These are phyloP conservation scores for Belonocnema kinseyi DNA, from an alignment of 1,140 invertebrate genomes.

Conservation along the genomic window DNA sequence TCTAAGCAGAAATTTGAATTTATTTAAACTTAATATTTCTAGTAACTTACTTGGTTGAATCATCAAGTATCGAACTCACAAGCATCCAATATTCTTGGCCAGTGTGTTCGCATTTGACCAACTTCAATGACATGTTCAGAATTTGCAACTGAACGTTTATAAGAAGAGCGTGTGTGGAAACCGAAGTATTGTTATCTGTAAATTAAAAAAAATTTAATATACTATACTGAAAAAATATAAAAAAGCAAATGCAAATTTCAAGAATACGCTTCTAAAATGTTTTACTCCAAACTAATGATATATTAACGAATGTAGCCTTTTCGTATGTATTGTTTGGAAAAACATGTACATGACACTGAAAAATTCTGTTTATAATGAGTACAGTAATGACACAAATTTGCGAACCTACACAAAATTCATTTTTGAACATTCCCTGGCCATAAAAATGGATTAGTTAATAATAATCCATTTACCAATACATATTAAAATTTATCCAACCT, in stretches of 20 bases:
- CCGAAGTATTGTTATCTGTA: background rate
- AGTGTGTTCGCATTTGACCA: slow-evolving; percentile 59
- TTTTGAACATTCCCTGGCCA: no score
- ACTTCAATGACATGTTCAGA: slow-evolving; percentile 53
- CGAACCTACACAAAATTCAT: no score
- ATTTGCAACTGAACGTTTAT: slow-evolving; percentile 5
- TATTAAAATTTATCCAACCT: no score
- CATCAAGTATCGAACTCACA: slow-evolving; percentile 50
- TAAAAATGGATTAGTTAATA: no score
- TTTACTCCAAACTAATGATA: no score
- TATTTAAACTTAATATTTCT: background rate
- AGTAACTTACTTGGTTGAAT: slow-evolving; percentile 47
- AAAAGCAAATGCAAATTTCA: background rate
- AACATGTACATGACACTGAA: no score
- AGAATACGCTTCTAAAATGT: background rate
- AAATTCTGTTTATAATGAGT: no score
- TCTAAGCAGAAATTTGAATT: no score
- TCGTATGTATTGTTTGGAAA: no score
- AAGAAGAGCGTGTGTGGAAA: slow-evolving; percentile 3
- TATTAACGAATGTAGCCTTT: no score
- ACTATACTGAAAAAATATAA: background rate
- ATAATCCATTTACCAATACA: no score
- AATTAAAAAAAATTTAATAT: slow-evolving; percentile 20
- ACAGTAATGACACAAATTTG: no score
- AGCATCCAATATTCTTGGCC: slow-evolving; percentile 57